Evolutionary conservation across 1,140 invertebrate species (phyloP), one percentile per base, ranked within the genome.

Genomic region (Ips nitidus): DNA sequence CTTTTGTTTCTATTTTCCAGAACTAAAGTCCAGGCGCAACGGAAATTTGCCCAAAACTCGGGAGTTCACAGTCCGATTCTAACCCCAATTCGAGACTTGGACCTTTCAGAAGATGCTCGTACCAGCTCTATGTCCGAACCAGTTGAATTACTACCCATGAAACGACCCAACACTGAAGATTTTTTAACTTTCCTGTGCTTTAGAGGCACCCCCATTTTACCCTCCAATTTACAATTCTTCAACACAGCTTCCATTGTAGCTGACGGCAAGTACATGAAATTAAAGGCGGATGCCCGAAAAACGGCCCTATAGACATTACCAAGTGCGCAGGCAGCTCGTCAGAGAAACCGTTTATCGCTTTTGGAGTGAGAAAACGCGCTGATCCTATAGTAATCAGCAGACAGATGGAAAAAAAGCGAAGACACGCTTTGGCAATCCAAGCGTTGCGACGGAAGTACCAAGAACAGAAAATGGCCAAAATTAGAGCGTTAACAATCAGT

Each of bases 161-260:
- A 87, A 77, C 82, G 90, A 74, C 92, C 93, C 41, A 94, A 94
- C 74, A 94, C 94, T 2, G 93, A 95, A 84, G 93, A 95, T 81
- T 95, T 96, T 79, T 78, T 96, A 38, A 95, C 92, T 70, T 96
- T 94, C 80, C 83, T 96, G 2, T 95, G 94, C 80, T 90, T 94
- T 74, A 84, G 93, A 84, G 91, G 93, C 61, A 92, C 91, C 39
- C 83, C 88, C 36, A 85, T 89, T 69, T 80, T 94, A 69, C 92
- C 92, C 42, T 83, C 89, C 2, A 87, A 85, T 70, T 81, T 94
- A 60, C 89, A 93, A 79, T 91, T 91, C 72, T 90, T 93, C 66
- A 93, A 91, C 75, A 77, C 76, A 36, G 78, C 80, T 5, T 77
- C 76, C 8, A 79, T 77, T 62, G 75, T 77, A 7, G 69, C 76